Percentiles rank a stretch among this genome's conserved stretches.
Conservation (phyloP, 2,113 vertebrate genomes). For the Hiodon alosoides region DNA sequence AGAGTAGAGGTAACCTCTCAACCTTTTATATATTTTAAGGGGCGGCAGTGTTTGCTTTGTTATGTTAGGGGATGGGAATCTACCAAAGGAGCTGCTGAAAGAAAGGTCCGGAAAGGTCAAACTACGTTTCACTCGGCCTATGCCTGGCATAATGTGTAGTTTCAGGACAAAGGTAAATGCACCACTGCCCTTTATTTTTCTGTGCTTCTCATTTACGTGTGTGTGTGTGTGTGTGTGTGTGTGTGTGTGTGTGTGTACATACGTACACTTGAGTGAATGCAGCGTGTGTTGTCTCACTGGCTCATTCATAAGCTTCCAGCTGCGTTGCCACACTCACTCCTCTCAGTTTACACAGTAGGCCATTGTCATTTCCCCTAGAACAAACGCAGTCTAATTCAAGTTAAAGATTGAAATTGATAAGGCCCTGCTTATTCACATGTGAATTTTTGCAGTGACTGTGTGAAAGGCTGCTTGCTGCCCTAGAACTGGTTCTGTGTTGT, state of each 20-base stretch:
- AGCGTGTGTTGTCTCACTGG: not conserved
- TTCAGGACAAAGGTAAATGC: not conserved
- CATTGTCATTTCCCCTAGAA: not conserved
- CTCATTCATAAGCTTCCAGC: not conserved
- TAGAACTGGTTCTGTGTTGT: too few relatives aligned
- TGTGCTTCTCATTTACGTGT: not conserved
- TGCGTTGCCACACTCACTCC: not conserved
- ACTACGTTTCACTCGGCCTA: not conserved
- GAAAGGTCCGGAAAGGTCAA: not conserved
- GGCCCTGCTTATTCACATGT: not conserved
- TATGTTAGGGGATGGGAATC: not conserved
- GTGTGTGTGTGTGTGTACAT: too few relatives aligned
- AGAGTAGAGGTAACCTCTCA: not conserved
- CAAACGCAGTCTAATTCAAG: not conserved
- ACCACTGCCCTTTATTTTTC: not conserved
- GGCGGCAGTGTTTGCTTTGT: not conserved
- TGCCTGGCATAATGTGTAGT: not conserved
- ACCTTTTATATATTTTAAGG: not conserved
- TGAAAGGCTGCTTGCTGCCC: too few relatives aligned
- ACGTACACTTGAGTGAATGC: not conserved
- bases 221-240: too few relatives aligned
- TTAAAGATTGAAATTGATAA: not conserved
- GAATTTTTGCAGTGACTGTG: not conserved
- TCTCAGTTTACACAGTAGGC: not conserved
- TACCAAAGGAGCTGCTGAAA: not conserved